Evolutionary conservation across 2,797 vertebrate species (phyloP).

Genomic region (Alca torda): DNA sequence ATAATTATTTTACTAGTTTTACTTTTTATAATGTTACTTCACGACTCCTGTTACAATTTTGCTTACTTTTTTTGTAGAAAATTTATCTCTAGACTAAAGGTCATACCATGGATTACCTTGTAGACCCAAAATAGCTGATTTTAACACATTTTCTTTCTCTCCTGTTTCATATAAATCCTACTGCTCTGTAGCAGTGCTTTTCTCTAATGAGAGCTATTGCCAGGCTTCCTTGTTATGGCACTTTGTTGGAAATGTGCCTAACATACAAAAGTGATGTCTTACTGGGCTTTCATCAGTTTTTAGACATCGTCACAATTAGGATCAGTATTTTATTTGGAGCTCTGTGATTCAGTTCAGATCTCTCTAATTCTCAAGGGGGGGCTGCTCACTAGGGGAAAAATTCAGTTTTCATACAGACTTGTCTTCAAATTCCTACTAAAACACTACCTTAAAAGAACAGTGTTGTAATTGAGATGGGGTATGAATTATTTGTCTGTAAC

Average conservation of each 20-base stretch:
- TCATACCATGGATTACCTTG: slow-evolving; percentile 19
- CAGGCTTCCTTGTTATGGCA: neutral
- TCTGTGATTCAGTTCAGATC: neutral
- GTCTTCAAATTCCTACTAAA: neutral
- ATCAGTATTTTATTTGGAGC: neutral
- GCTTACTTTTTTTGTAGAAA: slow-evolving; percentile 37
- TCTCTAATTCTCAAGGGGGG: neutral
- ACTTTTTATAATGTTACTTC: slow-evolving; percentile 28
- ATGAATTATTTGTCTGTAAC: neutral
- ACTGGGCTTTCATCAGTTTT: slow-evolving; percentile 26
- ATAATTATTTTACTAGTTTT: neutral
- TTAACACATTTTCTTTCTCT: neutral
- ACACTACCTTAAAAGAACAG: neutral
- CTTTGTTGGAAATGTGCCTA: slow-evolving; percentile 19
- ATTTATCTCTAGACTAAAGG: slow-evolving; percentile 47
- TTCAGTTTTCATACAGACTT: neutral
- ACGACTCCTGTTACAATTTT: slow-evolving; percentile 40
- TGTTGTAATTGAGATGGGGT: neutral
- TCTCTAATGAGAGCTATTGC: slow-evolving; percentile 23
- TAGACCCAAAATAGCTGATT: slow-evolving; percentile 32
- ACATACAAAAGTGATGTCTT: neutral
- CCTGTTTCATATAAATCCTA: slow-evolving; percentile 6
- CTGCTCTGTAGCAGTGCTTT: neutral
- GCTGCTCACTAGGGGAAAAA: neutral
- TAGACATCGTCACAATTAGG: neutral